Conservation (phyloP, 2,888 invertebrate genomes). For the Apamea sordens region DNA sequence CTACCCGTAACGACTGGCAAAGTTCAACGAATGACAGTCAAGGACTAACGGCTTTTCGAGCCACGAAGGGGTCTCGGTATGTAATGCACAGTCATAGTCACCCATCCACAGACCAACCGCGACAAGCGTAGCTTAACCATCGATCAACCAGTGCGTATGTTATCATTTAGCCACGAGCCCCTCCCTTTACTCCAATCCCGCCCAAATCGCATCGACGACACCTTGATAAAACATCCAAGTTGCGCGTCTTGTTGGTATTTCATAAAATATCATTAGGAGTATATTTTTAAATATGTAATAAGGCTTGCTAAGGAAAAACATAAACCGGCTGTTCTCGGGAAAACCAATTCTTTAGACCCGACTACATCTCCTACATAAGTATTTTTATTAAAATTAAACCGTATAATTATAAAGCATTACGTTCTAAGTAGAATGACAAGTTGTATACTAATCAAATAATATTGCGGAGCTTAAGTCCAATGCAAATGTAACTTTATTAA, state of each 20-base stretch:
- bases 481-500: conserved; percentile 46
- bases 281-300: conserved; percentile 28
- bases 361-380: neutral
- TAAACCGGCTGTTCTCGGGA: conserved; percentile 63
- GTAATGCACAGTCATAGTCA: neutral
- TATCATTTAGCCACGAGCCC: neutral
- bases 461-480: neutral
- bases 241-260: neutral
- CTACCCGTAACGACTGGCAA: neutral
- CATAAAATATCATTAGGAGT: conserved; percentile 7
- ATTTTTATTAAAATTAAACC: conserved; percentile 18
- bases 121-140: neutral
- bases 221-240: neutral
- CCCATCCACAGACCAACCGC: neutral
- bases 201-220: neutral
- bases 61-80: neutral
- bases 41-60: neutral
- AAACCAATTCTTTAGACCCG: conserved; percentile 58
- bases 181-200: neutral
- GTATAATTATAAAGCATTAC: neutral
- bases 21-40: neutral
- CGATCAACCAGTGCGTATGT: neutral
- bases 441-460: neutral
- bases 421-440: conserved; percentile 46
- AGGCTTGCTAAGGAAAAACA: conserved; percentile 60